Conservation (phyloP, 92 coral and sea anemone genomes). For the Actinostola sp. region DNA sequence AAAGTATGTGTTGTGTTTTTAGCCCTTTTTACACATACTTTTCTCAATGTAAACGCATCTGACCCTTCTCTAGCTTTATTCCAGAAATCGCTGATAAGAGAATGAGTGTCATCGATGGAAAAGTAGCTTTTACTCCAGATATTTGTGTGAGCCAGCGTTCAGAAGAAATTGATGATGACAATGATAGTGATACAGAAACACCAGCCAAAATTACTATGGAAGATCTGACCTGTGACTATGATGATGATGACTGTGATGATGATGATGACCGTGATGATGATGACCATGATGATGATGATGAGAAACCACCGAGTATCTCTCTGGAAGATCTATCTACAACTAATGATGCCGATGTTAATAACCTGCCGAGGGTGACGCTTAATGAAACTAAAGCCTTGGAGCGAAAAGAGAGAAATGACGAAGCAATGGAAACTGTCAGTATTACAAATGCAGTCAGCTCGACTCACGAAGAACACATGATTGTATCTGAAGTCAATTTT, state of each 20-base stretch:
- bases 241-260: slow-evolving; percentile 24
- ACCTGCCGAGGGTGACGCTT: not conserved
- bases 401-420: not conserved
- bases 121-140: too few species aligned
- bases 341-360: slow-evolving; percentile 11
- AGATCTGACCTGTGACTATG: slow-evolving; percentile 65
- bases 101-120: too few species aligned
- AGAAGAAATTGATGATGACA: not conserved
- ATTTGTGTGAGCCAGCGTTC: too few species aligned
- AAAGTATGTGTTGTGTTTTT: too few species aligned
- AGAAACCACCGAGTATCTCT: slow-evolving; percentile 21
- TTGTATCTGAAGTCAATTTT: not conserved
- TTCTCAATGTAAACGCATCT: too few species aligned
- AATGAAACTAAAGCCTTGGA: not conserved
- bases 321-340: slow-evolving; percentile 39
- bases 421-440: slow-evolving; percentile 35
- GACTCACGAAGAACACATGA: not conserved
- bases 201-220: slow-evolving; percentile 79
- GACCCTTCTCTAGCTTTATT: too few species aligned
- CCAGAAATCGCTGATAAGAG: too few species aligned
- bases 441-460: not conserved
- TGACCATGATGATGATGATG: not conserved
- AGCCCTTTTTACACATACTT: too few species aligned
- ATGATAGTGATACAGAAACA: slow-evolving; percentile 59
- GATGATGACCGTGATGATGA: slow-evolving; percentile 22